These are phyloP conservation scores for Ochotona curzoniae DNA, from an alignment of 2,113 vertebrate genomes.

Conservation along the genomic window DNA sequence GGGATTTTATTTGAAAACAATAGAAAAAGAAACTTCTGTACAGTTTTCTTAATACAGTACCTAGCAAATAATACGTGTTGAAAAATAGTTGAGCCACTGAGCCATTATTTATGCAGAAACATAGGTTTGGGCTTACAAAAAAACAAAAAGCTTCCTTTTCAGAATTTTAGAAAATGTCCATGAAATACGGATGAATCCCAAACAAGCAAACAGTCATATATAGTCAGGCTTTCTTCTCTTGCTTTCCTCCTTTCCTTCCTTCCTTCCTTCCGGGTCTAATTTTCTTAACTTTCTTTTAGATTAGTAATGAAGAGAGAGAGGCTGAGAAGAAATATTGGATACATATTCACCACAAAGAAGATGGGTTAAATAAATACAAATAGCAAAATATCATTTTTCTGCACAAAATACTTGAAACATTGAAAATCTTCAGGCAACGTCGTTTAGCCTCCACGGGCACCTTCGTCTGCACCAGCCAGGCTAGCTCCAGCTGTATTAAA, in stretches of 20 bases:
- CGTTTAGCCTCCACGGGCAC: not conserved
- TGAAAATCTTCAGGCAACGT: not conserved
- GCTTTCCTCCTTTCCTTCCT: not conserved
- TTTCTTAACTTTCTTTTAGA: not conserved
- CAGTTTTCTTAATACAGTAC: not conserved
- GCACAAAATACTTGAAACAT: not conserved
- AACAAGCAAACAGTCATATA: not conserved
- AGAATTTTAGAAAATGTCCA: constrained; percentile 19
- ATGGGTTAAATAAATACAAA: not conserved
- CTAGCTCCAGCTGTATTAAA: not conserved
- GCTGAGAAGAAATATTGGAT: not conserved
- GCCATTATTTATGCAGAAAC: not conserved
- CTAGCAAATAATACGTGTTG: not conserved
- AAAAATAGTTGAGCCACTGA: not conserved
- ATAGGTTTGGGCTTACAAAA: not conserved
- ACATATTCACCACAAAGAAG: not conserved
- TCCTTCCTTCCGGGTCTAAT: not conserved
- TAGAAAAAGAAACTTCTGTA: not conserved
- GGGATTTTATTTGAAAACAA: not conserved
- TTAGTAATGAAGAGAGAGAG: not conserved
- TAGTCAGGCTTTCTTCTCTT: not conserved
- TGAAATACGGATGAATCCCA: not conserved
- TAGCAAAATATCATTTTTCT: not conserved
- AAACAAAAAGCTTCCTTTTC: not conserved
- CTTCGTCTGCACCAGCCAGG: not conserved